These are phyloP conservation scores for Ceratitis capitata DNA, from an alignment of 1,140 invertebrate species.

Conservation along the genomic window DNA sequence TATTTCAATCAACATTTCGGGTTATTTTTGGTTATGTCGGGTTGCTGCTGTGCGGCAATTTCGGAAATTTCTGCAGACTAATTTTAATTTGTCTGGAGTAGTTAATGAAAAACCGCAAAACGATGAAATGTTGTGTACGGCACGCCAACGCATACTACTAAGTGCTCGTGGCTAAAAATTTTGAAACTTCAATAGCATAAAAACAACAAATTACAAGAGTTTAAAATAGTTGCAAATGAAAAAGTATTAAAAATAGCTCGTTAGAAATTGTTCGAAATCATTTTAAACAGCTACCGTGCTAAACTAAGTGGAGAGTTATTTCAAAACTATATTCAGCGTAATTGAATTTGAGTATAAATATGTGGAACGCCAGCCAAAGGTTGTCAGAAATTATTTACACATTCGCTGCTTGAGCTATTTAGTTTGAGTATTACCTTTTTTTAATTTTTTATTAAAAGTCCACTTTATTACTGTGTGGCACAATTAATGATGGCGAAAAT, in stretches of 20 bases:
- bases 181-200: background rate
- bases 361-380: background rate
- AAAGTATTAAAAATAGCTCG: background rate
- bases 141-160: background rate
- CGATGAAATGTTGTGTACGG: background rate
- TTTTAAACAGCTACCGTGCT: too few species aligned
- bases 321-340: background rate
- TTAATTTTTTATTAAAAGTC: too few species aligned
- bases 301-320: background rate
- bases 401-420: too few species aligned
- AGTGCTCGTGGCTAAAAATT: background rate
- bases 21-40: background rate
- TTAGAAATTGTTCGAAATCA: background rate
- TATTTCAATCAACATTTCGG: too few species aligned
- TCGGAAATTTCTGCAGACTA: background rate
- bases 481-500: too few species aligned
- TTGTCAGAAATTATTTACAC: too few species aligned
- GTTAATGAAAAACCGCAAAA: slow-evolving; percentile 11
- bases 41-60: background rate
- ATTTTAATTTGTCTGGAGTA: slow-evolving; percentile 27
- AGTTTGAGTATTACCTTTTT: too few species aligned
- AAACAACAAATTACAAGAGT: background rate
- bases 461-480: too few species aligned
- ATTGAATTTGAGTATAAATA: background rate
- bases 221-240: background rate